phyloP scores from a whole-genome alignment of 2,888 invertebrate genomes.

The Tipula lateralis region DNA sequence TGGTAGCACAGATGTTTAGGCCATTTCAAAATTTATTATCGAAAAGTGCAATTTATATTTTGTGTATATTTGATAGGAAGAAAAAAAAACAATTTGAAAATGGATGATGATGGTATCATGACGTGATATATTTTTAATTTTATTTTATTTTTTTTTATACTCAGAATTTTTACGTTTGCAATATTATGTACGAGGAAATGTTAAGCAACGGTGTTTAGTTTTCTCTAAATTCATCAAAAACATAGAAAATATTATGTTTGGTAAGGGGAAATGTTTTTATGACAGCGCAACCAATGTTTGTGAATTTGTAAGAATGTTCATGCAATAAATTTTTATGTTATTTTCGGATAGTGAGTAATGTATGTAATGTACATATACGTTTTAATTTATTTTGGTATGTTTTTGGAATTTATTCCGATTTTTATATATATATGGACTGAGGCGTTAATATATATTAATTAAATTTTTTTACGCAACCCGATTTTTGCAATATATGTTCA shows the following conservation, averaged over 20 bases:
- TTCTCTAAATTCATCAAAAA: background rate
- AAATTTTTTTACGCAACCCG: background rate
- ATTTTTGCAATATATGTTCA: too few relatives aligned
- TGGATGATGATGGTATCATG: constrained; percentile 16
- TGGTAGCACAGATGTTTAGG: background rate
- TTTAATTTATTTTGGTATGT: background rate
- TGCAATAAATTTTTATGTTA: constrained; percentile 14
- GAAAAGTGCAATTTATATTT: constrained; percentile 20
- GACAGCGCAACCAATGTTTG: background rate
- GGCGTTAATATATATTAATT: background rate
- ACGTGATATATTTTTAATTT: constrained; percentile 6
- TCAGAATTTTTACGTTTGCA: background rate
- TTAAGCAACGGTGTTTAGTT: background rate
- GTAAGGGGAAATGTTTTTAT: background rate
- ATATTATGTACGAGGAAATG: background rate
- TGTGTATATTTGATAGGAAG: background rate
- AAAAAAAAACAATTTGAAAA: background rate
- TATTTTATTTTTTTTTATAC: background rate
- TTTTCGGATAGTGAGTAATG: background rate
- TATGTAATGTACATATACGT: background rate
- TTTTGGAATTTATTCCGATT: background rate
- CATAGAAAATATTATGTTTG: background rate
- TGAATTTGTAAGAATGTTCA: background rate
- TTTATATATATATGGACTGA: background rate
- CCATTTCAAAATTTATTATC: constrained; percentile 24